Evolutionary conservation across 2,888 invertebrate genomes (phyloP).

Genomic region (Magallana nippona): DNA sequence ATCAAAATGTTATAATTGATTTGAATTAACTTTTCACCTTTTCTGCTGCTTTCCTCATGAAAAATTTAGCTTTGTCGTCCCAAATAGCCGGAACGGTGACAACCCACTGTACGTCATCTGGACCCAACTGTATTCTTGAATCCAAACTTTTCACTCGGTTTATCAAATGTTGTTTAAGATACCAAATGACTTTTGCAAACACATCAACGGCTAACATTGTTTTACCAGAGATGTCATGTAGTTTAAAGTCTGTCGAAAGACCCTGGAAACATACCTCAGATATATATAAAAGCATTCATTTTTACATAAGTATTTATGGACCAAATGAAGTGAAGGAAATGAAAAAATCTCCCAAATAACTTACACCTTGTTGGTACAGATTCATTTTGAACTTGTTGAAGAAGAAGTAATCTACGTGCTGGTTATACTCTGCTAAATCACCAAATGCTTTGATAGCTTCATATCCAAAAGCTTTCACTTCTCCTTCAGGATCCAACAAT

Average conservation of each 20-base stretch:
- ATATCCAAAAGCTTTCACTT: conserved; percentile 48
- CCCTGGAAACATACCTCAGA: background rate
- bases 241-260: conserved; percentile 25
- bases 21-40: conserved; percentile 18
- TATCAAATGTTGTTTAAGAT: conserved; percentile 41
- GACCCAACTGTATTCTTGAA: conserved; percentile 29
- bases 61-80: conserved; percentile 49
- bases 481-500: conserved; percentile 33
- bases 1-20: no score
- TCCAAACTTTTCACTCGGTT: conserved; percentile 38
- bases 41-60: conserved; percentile 50
- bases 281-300: no score
- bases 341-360: background rate
- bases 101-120: conserved; percentile 47
- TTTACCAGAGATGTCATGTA: conserved; percentile 44
- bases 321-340: background rate
- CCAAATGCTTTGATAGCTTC: conserved; percentile 46
- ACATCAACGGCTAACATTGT: conserved; percentile 44
- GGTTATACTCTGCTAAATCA: conserved; percentile 38
- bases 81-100: conserved; percentile 50
- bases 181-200: conserved; percentile 42
- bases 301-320: no score
- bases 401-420: conserved; percentile 18
- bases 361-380: conserved; percentile 46
- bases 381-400: conserved; percentile 49